Evolutionary conservation across 1,140 invertebrate species (phyloP), one percentile per base, ranked within the genome.

Genomic region (Cotesia glomerata): DNA sequence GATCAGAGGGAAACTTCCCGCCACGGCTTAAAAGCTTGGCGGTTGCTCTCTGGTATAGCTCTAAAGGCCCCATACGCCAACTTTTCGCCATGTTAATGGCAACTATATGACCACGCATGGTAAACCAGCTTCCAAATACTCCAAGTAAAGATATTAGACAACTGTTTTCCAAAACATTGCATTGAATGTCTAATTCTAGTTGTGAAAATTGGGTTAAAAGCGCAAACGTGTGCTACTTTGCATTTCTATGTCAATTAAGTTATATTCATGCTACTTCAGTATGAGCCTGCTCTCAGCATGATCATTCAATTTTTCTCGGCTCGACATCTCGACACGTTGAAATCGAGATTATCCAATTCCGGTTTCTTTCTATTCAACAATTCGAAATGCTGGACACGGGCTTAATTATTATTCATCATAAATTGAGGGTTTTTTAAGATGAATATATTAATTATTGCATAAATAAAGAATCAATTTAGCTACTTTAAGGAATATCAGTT

Each of bases 1-100:
- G 86, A 87, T 87, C 85, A 87, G 84, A 82, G 85, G 84, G 79
- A 86, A 86, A 86, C 82, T 87, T 87, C 80, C 82, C 83, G 84
- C 81, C 82, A 75, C 78, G 84, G 86, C 84, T 86, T 87, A 87
- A 87, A 84, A 85, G 86, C 84, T 86, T 86, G 82, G 83, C 78
- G 85, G 84, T 85, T 85, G 82, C 83, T 84, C 81, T 81, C 78
- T 81, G 36, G 61, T 68, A 35, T 69, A 68, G 59, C 61, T 72
- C 45, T 73, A 11, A 65, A 51, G 62, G 63, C 16, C 56, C 56
- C 73, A 45, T 72, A 36, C 74, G 69, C 76, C 78, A 80, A 85
- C 84, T 86, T 85, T 86, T 83, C 84, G 81, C 80, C 79, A 79
- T 82, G 84, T 85, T 86, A 86, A 86, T 85, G 82, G 80, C 77